Evolutionary conservation across 2,113 vertebrate genomes (phyloP).

Genomic region (Myiozetetes cayanensis): DNA sequence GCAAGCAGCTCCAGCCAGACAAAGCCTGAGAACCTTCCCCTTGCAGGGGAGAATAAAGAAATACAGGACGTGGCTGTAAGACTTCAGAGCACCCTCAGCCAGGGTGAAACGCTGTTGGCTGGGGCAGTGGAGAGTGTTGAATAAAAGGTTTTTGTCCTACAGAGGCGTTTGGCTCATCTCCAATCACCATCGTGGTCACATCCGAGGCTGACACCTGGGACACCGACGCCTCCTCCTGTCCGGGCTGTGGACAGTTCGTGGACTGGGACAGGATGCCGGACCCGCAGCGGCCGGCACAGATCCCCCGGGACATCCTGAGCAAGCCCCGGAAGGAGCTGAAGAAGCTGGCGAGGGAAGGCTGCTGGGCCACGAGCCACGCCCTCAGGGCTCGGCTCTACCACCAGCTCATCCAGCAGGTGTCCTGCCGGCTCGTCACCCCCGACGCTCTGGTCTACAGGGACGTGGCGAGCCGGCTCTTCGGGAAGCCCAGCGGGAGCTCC

Average conservation of each 20-base stretch:
- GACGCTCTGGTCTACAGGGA: conserved; percentile 74
- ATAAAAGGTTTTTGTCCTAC: conserved; percentile 6
- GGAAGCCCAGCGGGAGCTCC: conserved; percentile 64
- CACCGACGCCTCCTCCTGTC: conserved; percentile 64
- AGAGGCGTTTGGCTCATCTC: conserved; percentile 55
- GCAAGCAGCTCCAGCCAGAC: not conserved
- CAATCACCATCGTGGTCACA: conserved; percentile 75
- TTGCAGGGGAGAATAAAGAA: not conserved
- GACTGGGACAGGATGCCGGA: conserved; percentile 82
- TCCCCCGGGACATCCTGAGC: conserved; percentile 63
- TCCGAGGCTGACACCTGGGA: conserved; percentile 78
- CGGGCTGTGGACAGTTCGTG: conserved; percentile 81
- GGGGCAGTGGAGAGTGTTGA: not conserved
- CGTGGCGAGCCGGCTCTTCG: conserved; percentile 73
- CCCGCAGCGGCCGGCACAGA: conserved; percentile 20
- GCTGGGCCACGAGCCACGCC: conserved; percentile 75
- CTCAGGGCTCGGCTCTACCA: conserved; percentile 81
- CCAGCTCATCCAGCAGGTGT: conserved; percentile 78
- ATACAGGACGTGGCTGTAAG: not conserved
- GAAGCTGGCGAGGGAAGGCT: conserved; percentile 78
- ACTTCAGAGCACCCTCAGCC: rapidly evolving
- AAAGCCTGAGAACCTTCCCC: not conserved
- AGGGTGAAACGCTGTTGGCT: not conserved
- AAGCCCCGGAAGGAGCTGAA: conserved; percentile 76
- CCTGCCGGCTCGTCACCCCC: conserved; percentile 67